Base-by-base conservation (phyloP, 2,113 vertebrate genomes). In the Caranx ignobilis region DNA sequence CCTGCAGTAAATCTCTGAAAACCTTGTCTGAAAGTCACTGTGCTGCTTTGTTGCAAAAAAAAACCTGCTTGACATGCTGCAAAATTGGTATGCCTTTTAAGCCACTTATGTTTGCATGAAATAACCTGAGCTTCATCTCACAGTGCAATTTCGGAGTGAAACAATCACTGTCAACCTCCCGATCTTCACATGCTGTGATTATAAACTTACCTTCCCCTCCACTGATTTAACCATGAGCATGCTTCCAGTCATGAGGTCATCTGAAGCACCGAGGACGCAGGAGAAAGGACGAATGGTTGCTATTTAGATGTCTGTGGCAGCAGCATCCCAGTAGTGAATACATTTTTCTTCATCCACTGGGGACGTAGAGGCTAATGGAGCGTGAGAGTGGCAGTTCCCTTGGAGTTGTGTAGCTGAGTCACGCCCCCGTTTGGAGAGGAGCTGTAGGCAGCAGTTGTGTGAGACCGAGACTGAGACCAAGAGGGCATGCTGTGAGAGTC, bases 331-430 rank as follows among this genome's bases (percentile, higher is more conserved):
- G 70, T 62, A 75, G 79, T 75, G 75, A 89, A 91, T 84, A 74
- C 80, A 91, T 94, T 93, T 93, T 87, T 93, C 92, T 92, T 92
- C 89, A 87, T 93, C 86, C 90, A 75, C 85, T 64, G 74, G 90
- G 87, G 86, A 90, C 64, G 56, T 16, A 31, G 32, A 8, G 70
- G 71, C 87, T 94, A 94, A 94, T 94, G 92, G 90, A 90, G 91
- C 90, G 81, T 92, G 91, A 91, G 92, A 93, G 86, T 87, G 88
- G 80, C 90, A 83, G 78, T 84, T 89, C 83, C 91, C 79, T 82
- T 4, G n/a, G 70, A 83, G 87, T 88, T 71, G 84, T 77, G 88
- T 50, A 70, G 83, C 89, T 78, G 83, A 91, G 90, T 89, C 89
- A 87, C 78, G 73, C 77, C 90, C 87, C 83, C 63, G 68, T 81